Evolutionary conservation across 1,140 invertebrate species (phyloP).

Genomic region (Lethocerus indicus): DNA sequence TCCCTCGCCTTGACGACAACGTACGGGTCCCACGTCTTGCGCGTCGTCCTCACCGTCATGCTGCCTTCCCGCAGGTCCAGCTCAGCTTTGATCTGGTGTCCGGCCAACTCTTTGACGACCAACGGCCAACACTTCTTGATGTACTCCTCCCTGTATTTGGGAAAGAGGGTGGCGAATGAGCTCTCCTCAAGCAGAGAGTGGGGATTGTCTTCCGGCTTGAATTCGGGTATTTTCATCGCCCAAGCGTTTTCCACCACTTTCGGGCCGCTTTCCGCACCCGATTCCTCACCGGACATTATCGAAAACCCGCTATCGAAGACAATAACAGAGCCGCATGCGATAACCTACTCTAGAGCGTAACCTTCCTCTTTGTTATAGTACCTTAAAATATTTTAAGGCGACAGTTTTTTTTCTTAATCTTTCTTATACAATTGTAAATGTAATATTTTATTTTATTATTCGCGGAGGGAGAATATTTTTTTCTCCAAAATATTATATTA

Average conservation of each 20-base stretch:
- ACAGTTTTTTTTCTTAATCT: too few relatives aligned
- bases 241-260: constrained; percentile 69
- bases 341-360: too few relatives aligned
- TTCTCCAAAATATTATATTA: too few relatives aligned
- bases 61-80: constrained; percentile 90
- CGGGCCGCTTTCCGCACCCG: too few relatives aligned
- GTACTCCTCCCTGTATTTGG: constrained; percentile 92
- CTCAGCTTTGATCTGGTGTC: constrained; percentile 72
- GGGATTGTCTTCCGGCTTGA: constrained; percentile 81
- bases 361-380: too few relatives aligned
- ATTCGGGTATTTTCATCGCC: constrained; percentile 76
- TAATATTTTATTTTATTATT: too few relatives aligned
- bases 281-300: too few relatives aligned
- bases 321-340: too few relatives aligned
- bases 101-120: constrained; percentile 66
- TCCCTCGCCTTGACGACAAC: constrained; percentile 95
- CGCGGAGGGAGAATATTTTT: too few relatives aligned
- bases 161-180: constrained; percentile 68
- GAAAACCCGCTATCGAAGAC: too few relatives aligned
- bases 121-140: constrained; percentile 90
- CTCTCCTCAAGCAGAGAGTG: constrained; percentile 60
- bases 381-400: too few relatives aligned
- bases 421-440: too few relatives aligned
- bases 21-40: constrained; percentile 98
- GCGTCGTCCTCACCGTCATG: constrained; percentile 87